These are phyloP conservation scores for Hormiphora californensis DNA, from an alignment of 37 sponge, comb jelly and placozoan species.

Conservation along the genomic window DNA sequence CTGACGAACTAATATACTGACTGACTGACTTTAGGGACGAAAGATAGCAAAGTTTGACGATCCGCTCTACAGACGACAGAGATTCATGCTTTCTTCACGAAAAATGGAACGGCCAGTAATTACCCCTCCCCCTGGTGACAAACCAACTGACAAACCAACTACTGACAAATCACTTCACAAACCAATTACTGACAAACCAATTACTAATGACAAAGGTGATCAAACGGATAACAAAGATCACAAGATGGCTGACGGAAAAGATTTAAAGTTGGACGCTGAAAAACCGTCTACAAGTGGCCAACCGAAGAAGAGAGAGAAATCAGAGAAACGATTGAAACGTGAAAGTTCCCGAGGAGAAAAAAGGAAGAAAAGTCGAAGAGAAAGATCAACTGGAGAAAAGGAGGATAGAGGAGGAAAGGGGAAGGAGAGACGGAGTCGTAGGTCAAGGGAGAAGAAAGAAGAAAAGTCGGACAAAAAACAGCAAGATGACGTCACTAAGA, in stretches of 20 bases:
- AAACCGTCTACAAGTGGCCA: background rate
- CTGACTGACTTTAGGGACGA: background rate
- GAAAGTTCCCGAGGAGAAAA: background rate
- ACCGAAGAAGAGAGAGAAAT: background rate
- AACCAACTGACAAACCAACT: background rate
- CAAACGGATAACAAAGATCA: background rate
- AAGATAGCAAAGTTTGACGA: background rate
- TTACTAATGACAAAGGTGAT: background rate
- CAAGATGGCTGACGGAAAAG: no score
- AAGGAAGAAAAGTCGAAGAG: no score
- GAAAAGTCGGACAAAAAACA: no score
- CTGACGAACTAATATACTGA: background rate
- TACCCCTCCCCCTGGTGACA: background rate
- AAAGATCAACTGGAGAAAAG: no score
- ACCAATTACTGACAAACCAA: background rate
- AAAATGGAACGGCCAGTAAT: background rate
- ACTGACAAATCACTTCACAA: background rate
- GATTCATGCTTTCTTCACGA: constrained; percentile 2
- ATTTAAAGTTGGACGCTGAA: background rate
- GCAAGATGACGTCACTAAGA: no score
- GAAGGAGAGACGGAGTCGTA: no score
- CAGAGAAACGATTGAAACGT: background rate
- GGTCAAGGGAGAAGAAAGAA: no score
- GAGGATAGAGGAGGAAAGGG: no score
- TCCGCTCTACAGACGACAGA: constrained; percentile 14